These are phyloP conservation scores for Oscheius myriophilus DNA, from an alignment of 2,888 invertebrate species.

Conservation along the genomic window DNA sequence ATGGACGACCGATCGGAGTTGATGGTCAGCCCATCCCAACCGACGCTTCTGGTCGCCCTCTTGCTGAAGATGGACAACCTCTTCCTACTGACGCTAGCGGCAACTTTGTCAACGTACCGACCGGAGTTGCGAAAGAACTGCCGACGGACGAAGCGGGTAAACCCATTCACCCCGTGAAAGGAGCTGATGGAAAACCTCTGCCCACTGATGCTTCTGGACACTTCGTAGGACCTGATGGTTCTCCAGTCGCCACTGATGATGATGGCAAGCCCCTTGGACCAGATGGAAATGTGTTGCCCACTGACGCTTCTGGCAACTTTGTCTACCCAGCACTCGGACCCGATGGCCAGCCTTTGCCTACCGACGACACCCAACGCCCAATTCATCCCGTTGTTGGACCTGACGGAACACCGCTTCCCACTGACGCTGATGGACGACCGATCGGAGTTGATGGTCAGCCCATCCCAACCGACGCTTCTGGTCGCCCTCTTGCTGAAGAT, in stretches of 20 bases:
- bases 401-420: too few relatives aligned
- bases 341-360: conserved; percentile 48
- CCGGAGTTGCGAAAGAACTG: background rate
- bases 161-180: conserved; percentile 29
- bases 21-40: conserved; percentile 50
- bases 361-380: conserved; percentile 25
- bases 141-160: conserved; percentile 28
- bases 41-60: conserved; percentile 40
- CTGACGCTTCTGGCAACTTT: conserved; percentile 46
- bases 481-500: conserved; percentile 53
- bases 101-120: too few relatives aligned
- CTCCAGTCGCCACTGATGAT: conserved; percentile 38
- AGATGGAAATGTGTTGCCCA: conserved; percentile 40
- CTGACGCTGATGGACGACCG: conserved; percentile 34
- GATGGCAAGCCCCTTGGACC: conserved; percentile 42
- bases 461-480: conserved; percentile 47
- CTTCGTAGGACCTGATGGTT: conserved; percentile 37
- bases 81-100: conserved; percentile 18
- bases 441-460: conserved; percentile 39
- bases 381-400: conserved; percentile 35
- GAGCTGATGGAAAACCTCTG: conserved; percentile 42
- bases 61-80: background rate
- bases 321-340: conserved; percentile 34
- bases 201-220: conserved; percentile 39
- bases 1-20: conserved; percentile 40